Evolutionary conservation across 2,113 vertebrate species (phyloP).

Genomic region (Girardinichthys multiradiatus): DNA sequence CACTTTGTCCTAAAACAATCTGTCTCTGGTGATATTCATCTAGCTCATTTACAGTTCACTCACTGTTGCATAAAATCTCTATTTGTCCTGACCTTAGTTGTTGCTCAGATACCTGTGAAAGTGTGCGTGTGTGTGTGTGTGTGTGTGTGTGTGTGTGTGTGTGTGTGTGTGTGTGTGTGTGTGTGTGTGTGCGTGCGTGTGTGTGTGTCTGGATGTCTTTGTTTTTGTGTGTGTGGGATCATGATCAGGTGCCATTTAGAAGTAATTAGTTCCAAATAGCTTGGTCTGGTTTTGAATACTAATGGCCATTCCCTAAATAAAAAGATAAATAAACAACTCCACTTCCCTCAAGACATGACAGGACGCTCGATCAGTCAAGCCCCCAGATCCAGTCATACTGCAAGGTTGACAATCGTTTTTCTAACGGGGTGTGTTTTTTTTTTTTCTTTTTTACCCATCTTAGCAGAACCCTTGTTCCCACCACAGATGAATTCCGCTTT

Average conservation of each 20-base stretch:
- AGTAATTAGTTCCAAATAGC: conserved; percentile 70
- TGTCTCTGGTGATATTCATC: conserved; percentile 62
- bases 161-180: neutral
- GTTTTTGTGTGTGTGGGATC: conserved; percentile 49
- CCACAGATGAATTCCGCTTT: conserved; percentile 63
- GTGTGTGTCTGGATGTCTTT: too few species aligned
- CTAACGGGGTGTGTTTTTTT: conserved; percentile 60
- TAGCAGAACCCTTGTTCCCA: conserved; percentile 33
- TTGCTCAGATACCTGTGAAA: conserved; percentile 55
- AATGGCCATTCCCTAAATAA: conserved; percentile 19
- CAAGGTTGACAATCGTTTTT: conserved; percentile 45
- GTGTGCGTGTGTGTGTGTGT: conserved; percentile 6
- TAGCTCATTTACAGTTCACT: conserved; percentile 67
- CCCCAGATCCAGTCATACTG: conserved; percentile 30
- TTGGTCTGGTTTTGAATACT: conserved; percentile 59
- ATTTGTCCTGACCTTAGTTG: conserved; percentile 71
- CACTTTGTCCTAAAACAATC: conserved; percentile 39
- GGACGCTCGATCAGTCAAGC: conserved; percentile 35
- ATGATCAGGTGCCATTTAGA: conserved; percentile 71
- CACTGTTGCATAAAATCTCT: conserved; percentile 57
- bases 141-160: neutral
- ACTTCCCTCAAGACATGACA: conserved; percentile 8
- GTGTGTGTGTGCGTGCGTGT: too few species aligned
- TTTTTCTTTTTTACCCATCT: conserved; percentile 12
- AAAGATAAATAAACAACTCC: neutral